Base-by-base conservation (phyloP, 2,888 invertebrate species). In the Ischnura elegans region DNA sequence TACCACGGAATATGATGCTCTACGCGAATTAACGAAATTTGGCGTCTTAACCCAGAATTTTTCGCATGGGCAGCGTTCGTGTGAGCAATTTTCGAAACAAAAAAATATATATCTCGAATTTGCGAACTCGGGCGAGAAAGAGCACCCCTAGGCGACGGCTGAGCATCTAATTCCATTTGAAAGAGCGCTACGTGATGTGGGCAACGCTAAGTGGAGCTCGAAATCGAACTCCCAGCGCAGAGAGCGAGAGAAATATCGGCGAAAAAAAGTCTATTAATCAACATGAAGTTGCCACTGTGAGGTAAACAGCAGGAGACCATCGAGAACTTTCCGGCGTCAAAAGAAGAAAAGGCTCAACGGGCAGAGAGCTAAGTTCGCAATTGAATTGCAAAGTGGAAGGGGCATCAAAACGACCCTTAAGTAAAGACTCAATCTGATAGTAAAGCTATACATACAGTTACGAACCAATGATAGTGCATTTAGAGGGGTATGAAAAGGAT, bases 21-120 rank as follows among this genome's bases (percentile, higher is more conserved):
- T 90, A 45, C n/a, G n/a, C 61, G 25, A n/a, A 43, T 61, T 90
- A 90, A 66, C 90, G 90, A 90, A 61, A 90, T 61, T 61, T 90
- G 13, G 8, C 61, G 61, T 45, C 61, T 45, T 90, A 61, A 90
- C 55, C 90, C 61, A 61, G 90, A 42, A 61, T 61, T 90, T 86
- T 90, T n/a, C 43, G 90, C 61, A 43, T 47, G 55, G 42, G 21
- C 42, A 13, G 90, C 90, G n/a, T 43, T 61, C 90, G 61, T 25
- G 55, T 55, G 61, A 90, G 25, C 61, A 90, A 90, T 90, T 90
- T 43, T 90, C 36, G 42, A 90, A 51, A 61, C 61, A 36, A 3
- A n/a, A n/a, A n/a, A n/a, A n/a, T n/a, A n/a, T n/a, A n/a, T n/a
- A n/a, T n/a, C n/a, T n/a, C n/a, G n/a, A n/a, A 66, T n/a, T 43